Conservation (phyloP, 2,888 invertebrate species). For the Smittia sp. region DNA sequence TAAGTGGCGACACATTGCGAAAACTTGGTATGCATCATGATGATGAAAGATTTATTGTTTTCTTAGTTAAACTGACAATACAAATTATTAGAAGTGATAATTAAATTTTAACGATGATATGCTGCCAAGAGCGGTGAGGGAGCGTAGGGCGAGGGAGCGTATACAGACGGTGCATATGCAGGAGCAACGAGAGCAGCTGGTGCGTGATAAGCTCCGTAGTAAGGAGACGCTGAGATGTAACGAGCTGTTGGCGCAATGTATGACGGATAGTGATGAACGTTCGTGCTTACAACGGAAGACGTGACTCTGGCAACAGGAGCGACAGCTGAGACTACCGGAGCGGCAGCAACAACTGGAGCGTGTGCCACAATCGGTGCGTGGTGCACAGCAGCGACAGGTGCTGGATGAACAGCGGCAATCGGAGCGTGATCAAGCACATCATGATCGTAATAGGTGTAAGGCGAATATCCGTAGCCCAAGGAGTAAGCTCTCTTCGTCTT, state of each 20-base stretch:
- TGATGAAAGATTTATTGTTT: too few species aligned
- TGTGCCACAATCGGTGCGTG: background rate
- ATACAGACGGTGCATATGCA: background rate
- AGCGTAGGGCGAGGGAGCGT: background rate
- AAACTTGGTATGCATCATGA: too few species aligned
- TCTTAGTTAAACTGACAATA: too few species aligned
- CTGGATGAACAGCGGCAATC: background rate
- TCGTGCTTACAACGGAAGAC: conserved; percentile 18
- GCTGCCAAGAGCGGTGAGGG: background rate
- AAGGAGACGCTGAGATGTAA: background rate
- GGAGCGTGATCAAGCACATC: conserved; percentile 16
- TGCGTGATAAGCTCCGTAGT: background rate
- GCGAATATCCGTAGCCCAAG: background rate
- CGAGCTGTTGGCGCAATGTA: background rate
- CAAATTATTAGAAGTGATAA: background rate
- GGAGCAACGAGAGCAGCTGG: background rate
- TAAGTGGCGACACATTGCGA: background rate
- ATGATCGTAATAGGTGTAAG: background rate
- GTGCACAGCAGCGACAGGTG: background rate
- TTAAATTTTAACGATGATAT: conserved; percentile 19
- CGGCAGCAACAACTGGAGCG: background rate
- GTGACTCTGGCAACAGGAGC: background rate
- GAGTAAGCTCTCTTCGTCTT: conserved; percentile 9
- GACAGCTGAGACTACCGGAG: background rate
- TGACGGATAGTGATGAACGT: conserved; percentile 6